phyloP scores from a whole-genome alignment of 1,140 invertebrate species.

The Drosophila suzukii region DNA sequence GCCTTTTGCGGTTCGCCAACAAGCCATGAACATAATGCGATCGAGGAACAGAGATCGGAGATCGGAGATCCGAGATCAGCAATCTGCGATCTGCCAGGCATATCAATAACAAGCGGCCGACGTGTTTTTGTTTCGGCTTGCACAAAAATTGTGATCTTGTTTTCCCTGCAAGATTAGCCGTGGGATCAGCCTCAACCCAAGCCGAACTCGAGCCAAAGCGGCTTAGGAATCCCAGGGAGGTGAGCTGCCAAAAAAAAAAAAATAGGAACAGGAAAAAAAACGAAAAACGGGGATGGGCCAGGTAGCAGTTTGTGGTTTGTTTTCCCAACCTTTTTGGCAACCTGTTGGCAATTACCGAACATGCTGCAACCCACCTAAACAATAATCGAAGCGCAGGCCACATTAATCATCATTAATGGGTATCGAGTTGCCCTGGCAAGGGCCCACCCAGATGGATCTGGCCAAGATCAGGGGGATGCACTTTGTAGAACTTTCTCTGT shows the following conservation, averaged over 20 bases:
- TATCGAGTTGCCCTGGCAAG: slow-evolving; percentile 60
- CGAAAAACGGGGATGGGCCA: slow-evolving; percentile 38
- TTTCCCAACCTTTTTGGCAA: slow-evolving; percentile 55
- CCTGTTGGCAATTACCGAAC: slow-evolving; percentile 76
- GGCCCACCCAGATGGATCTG: slow-evolving; percentile 22
- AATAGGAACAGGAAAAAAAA: not conserved
- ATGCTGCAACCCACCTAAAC: slow-evolving; percentile 68
- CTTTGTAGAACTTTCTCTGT: slow-evolving; percentile 69
- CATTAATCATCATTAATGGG: slow-evolving; percentile 78
- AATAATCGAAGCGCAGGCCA: slow-evolving; percentile 28
- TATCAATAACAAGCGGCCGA: slow-evolving; percentile 71
- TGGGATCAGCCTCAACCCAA: slow-evolving; percentile 44
- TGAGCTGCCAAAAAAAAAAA: slow-evolving; percentile 29
- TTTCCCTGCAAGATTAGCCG: slow-evolving; percentile 74
- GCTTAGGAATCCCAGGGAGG: slow-evolving; percentile 49
- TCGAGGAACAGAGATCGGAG: slow-evolving; percentile 24
- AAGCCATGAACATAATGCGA: slow-evolving; percentile 57
- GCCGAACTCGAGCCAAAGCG: slow-evolving; percentile 61
- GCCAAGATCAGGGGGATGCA: slow-evolving; percentile 24
- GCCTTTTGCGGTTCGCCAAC: slow-evolving; percentile 78
- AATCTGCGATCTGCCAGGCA: slow-evolving; percentile 61
- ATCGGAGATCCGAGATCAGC: slow-evolving; percentile 41
- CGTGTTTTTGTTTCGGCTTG: slow-evolving; percentile 62
- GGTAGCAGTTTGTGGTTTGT: slow-evolving; percentile 48
- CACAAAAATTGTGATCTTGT: slow-evolving; percentile 79